Evolutionary conservation across 2,113 vertebrate species (phyloP).

Genomic region (Cygnus atratus): DNA sequence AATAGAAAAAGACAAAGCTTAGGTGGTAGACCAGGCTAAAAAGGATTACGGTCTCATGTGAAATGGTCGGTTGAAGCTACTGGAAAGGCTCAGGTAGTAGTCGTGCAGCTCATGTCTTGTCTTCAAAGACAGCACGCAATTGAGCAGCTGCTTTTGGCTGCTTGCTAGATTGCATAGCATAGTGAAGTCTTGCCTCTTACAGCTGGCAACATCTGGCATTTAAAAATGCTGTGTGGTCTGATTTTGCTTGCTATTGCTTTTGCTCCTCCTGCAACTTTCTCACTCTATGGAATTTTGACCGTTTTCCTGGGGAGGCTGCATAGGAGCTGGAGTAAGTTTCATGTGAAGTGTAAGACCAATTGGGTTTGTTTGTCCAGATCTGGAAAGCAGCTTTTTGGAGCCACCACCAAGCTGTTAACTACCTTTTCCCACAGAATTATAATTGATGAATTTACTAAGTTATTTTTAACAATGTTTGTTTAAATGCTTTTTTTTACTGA

Average conservation of each 20-base stretch:
- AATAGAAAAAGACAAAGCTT: neutral
- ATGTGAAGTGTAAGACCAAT: accelerated
- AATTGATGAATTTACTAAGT: neutral
- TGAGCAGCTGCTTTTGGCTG: neutral
- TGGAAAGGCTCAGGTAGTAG: neutral
- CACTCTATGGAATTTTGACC: accelerated
- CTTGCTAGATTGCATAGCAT: accelerated
- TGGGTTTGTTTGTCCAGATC: neutral
- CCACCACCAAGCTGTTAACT: neutral
- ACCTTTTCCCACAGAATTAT: neutral
- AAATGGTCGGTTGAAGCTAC: neutral
- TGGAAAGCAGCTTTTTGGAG: neutral
- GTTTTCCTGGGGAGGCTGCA: neutral
- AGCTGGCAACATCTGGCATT: neutral
- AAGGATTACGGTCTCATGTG: neutral
- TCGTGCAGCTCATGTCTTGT: accelerated
- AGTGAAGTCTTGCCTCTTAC: neutral
- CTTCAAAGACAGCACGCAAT: neutral
- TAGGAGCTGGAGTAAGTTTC: neutral
- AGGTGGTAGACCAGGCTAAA: too few relatives aligned
- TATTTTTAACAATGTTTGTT: neutral
- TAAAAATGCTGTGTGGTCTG: neutral
- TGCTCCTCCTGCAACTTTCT: neutral
- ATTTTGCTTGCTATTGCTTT: accelerated
- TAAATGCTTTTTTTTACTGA: slow-evolving; percentile 10